Percentiles rank a stretch among this genome's conserved stretches.
Evolutionary conservation across 2,888 invertebrate genomes (phyloP).

Genomic region (Steinernema hermaphroditum): DNA sequence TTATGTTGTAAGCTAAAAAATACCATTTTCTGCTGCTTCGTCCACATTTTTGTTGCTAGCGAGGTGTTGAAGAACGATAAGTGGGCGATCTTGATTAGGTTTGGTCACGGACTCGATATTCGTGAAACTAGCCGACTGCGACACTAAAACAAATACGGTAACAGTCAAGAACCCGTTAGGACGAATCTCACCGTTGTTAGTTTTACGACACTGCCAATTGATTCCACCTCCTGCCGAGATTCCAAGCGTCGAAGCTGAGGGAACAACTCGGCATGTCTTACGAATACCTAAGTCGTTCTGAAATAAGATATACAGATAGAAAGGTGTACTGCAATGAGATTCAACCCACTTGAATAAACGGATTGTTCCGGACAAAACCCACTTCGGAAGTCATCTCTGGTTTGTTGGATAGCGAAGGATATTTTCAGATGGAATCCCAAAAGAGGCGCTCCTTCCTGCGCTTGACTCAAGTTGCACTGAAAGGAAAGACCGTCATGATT

Average conservation of each 20-base stretch:
- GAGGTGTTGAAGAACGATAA: constrained; percentile 3
- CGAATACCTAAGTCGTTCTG: constrained; percentile 24
- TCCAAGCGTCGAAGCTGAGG: constrained; percentile 9
- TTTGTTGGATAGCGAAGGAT: not conserved
- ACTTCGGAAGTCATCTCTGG: constrained; percentile 8
- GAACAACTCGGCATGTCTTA: constrained; percentile 15
- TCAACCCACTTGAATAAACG: constrained; percentile 4
- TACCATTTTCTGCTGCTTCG: not conserved
- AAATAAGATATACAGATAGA: not conserved
- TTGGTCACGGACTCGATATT: not conserved
- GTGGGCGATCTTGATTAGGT: not conserved
- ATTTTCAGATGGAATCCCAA: not conserved
- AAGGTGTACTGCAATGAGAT: not conserved
- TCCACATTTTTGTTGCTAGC: not conserved
- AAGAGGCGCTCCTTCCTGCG: constrained; percentile 22
- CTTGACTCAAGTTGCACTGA: not conserved
- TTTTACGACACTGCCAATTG: constrained; percentile 27
- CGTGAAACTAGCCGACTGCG: constrained; percentile 10
- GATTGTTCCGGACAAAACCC: constrained; percentile 18
- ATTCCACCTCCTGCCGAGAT: constrained; percentile 17
- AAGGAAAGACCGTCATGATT: too few species aligned
- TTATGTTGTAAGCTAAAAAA: not conserved
- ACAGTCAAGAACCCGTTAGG: not conserved
- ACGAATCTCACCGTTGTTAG: not conserved
- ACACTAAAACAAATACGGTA: not conserved